Evolutionary conservation across 35 echinoderm and acorn worm species (phyloP).

Genomic region (Apostichopus parvimensis): DNA sequence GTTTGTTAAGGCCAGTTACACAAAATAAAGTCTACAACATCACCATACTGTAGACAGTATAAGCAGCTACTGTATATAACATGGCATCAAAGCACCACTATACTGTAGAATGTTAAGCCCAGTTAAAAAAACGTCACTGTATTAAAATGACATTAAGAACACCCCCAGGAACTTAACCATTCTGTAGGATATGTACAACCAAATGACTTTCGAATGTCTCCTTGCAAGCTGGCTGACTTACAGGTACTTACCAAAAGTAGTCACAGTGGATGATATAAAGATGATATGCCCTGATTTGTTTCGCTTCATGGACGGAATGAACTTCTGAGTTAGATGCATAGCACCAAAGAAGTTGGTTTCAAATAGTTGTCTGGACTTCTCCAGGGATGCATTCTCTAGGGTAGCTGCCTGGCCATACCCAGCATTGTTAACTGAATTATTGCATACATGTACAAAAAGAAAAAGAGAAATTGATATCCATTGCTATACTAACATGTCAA

Average conservation of each 20-base stretch:
- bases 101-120: too few relatives aligned
- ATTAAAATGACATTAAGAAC: too few relatives aligned
- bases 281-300: conserved; percentile 63
- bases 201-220: too few relatives aligned
- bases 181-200: neutral
- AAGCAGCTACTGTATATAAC: too few relatives aligned
- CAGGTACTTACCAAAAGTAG: neutral
- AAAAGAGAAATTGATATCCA: neutral
- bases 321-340: conserved; percentile 53
- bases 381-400: conserved; percentile 45
- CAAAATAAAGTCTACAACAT: too few relatives aligned
- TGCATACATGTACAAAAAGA: neutral
- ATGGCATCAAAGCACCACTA: too few relatives aligned
- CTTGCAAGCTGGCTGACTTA: too few relatives aligned
- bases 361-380: conserved; percentile 50
- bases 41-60: too few relatives aligned
- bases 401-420: conserved; percentile 49
- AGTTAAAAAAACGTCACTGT: too few relatives aligned
- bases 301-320: conserved; percentile 71
- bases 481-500: neutral
- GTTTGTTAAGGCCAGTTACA: too few relatives aligned
- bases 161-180: neutral
- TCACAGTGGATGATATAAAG: conserved; percentile 4
- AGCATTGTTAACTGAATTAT: conserved; percentile 76
- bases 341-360: conserved; percentile 81